Evolutionary conservation across 64 coral and sea anemone genomes (phyloP).

Genomic region (Stylophora pistillata): DNA sequence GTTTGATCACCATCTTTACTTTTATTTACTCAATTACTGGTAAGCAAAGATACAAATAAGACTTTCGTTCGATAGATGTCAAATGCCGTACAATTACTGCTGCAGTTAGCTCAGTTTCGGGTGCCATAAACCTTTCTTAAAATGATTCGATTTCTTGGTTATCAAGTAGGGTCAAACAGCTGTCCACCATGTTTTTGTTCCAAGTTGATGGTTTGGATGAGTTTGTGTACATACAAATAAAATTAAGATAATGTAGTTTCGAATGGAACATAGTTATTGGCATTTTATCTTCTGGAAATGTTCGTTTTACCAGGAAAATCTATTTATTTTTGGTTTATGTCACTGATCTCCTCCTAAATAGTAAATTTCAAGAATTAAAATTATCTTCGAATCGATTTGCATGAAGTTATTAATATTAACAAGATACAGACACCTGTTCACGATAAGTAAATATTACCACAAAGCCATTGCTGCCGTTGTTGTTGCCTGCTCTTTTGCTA

Average conservation of each 20-base stretch:
- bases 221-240: background rate
- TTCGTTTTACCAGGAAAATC: too few relatives aligned
- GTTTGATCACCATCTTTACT: background rate
- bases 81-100: background rate
- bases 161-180: background rate
- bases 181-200: background rate
- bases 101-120: background rate
- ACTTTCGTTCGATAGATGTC: too few relatives aligned
- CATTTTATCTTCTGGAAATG: background rate
- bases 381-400: background rate
- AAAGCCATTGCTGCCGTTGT: background rate
- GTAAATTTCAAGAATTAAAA: too few relatives aligned
- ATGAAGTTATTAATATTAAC: slow-evolving; percentile 13
- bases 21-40: too few relatives aligned
- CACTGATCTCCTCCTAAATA: too few relatives aligned
- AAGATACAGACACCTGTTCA: slow-evolving; percentile 1
- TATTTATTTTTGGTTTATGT: too few relatives aligned
- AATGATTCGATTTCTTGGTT: background rate
- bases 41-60: too few relatives aligned
- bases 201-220: background rate
- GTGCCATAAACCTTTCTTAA: background rate
- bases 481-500: background rate
- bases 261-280: background rate
- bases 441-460: background rate
- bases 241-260: background rate